Evolutionary conservation across 2,888 invertebrate genomes (phyloP).

Genomic region (Cistogaster globosa): DNA sequence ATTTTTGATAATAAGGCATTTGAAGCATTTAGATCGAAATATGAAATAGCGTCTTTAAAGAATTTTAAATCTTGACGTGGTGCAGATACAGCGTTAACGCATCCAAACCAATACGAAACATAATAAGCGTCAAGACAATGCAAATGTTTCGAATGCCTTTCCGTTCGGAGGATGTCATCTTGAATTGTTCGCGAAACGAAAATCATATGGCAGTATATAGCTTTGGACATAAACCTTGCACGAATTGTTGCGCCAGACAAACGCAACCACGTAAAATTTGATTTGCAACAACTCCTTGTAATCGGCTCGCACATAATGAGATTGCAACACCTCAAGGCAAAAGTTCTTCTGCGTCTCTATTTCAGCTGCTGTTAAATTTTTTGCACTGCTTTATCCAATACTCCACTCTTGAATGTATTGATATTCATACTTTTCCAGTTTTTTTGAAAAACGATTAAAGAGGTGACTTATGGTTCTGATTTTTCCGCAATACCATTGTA

Average conservation of each 20-base stretch:
- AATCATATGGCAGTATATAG: neutral
- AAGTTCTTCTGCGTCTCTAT: constrained; percentile 39
- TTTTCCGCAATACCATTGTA: constrained; percentile 17
- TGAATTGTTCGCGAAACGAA: too few relatives aligned
- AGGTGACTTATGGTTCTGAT: neutral
- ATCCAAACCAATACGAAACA: too few relatives aligned
- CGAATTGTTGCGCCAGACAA: constrained; percentile 44
- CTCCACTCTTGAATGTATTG: neutral
- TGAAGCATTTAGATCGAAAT: too few relatives aligned
- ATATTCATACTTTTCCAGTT: too few relatives aligned
- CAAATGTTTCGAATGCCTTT: too few relatives aligned
- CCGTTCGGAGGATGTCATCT: too few relatives aligned
- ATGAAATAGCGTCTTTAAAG: too few relatives aligned
- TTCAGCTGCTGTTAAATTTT: neutral
- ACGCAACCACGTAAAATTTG: constrained; percentile 27
- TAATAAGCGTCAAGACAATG: too few relatives aligned
- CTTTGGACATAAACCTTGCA: constrained; percentile 42
- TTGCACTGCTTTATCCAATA: constrained; percentile 2
- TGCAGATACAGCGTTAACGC: too few relatives aligned
- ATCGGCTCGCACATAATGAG: constrained; percentile 54
- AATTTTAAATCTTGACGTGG: too few relatives aligned
- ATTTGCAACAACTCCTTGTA: constrained; percentile 53
- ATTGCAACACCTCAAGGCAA: constrained; percentile 43
- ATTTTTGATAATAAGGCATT: too few relatives aligned
- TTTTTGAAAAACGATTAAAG: too few relatives aligned